Evolutionary conservation across 2,888 invertebrate genomes (phyloP).

Genomic region (Allacma fusca): DNA sequence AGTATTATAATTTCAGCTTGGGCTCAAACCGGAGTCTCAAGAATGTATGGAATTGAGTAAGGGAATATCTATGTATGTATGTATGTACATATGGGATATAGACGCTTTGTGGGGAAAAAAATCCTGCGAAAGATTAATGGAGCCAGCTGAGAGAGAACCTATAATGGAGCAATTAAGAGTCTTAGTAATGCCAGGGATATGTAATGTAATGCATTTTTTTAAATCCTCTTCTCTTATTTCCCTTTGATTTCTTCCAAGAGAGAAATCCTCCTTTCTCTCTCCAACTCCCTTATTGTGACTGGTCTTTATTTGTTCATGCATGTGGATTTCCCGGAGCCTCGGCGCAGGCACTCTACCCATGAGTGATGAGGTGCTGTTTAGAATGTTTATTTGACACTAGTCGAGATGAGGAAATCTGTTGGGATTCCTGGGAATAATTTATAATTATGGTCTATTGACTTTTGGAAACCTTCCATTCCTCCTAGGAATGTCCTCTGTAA

Average conservation of each 20-base stretch:
- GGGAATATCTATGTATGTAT: too few species aligned
- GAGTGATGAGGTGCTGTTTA: too few species aligned
- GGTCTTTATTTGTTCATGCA: background rate
- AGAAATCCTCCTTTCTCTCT: too few species aligned
- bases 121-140: slow-evolving; percentile 32
- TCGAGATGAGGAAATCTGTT: background rate
- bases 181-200: slow-evolving; percentile 32
- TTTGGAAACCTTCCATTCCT: background rate
- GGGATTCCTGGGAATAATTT: background rate
- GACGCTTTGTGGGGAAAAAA: background rate
- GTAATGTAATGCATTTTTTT: slow-evolving; percentile 31
- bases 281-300: too few species aligned
- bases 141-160: slow-evolving; percentile 37
- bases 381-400: background rate
- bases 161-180: slow-evolving; percentile 30
- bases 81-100: background rate
- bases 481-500: too few species aligned
- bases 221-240: background rate
- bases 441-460: background rate
- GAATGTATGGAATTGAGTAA: too few species aligned
- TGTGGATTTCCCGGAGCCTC: background rate
- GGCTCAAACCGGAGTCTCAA: too few species aligned
- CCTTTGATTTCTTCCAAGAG: background rate
- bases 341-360: too few species aligned
- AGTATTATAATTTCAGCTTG: too few species aligned